Percentiles rank a stretch among this genome's conserved stretches.
phyloP scores from a whole-genome alignment of 2,797 vertebrate species.

The Hybognathus amarus region DNA sequence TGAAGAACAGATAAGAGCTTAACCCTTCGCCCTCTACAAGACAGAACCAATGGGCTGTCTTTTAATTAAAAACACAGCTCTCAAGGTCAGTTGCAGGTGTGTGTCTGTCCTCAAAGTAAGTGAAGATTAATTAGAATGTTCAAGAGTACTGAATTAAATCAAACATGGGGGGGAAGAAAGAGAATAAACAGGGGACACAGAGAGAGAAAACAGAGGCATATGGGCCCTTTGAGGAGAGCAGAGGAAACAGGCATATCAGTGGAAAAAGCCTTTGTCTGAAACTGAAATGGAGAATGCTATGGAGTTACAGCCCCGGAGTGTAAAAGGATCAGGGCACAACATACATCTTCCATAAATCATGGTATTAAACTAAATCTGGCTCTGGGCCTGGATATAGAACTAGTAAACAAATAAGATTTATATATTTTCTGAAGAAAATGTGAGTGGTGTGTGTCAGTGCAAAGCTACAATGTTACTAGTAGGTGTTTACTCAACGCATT shows the following conservation, averaged over 20 bases:
- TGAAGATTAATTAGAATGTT: conserved; percentile 74
- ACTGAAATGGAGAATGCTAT: conserved; percentile 60
- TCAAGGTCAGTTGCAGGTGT: conserved; percentile 67
- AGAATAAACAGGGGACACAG: neutral
- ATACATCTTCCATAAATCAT: conserved; percentile 36
- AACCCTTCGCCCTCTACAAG: conserved; percentile 60
- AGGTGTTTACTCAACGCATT: neutral
- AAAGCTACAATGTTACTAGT: neutral
- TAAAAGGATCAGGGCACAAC: conserved; percentile 50
- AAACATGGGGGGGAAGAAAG: conserved; percentile 14
- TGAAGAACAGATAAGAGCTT: conserved; percentile 62
- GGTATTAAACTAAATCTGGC: conserved; percentile 21
- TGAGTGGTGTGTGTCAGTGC: neutral
- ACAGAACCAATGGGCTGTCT: conserved; percentile 57
- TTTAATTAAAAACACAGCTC: conserved; percentile 76
- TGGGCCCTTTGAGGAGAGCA: conserved; percentile 57
- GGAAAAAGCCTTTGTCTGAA: conserved; percentile 61
- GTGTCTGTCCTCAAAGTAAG: conserved; percentile 56
- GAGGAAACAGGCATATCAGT: conserved; percentile 59
- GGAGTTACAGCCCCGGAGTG: conserved; percentile 42
- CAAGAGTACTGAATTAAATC: conserved; percentile 53
- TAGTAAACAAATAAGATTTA: conserved; percentile 43
- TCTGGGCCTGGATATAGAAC: conserved; percentile 36
- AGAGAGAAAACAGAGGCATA: conserved; percentile 12
- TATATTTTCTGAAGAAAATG: neutral